phyloP scores from a whole-genome alignment of 2,113 vertebrate species.

The Pollimyrus isidori region DNA sequence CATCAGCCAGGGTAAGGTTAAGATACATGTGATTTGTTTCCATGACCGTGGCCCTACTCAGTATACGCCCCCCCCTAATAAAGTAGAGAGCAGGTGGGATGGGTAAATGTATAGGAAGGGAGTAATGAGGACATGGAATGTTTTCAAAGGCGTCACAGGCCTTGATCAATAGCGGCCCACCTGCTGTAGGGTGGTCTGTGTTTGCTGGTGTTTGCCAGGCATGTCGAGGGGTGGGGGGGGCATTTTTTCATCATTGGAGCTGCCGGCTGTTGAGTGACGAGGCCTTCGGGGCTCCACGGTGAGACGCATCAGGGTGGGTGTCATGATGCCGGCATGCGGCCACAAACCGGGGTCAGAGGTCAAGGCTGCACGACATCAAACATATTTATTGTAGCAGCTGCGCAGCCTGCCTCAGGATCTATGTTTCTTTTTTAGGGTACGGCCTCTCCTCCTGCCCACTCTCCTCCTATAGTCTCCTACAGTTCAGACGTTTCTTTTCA shows the following conservation, averaged over 20 bases:
- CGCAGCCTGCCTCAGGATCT: constrained; percentile 18
- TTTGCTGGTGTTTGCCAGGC: background rate
- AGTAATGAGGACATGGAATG: background rate
- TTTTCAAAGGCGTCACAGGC: background rate
- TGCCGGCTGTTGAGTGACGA: background rate
- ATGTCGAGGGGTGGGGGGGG: background rate
- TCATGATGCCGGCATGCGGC: constrained; percentile 14
- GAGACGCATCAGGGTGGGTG: background rate
- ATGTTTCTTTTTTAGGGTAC: background rate
- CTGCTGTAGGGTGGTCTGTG: background rate
- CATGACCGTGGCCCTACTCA: constrained; percentile 30
- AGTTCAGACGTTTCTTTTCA: background rate
- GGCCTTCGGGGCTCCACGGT: background rate
- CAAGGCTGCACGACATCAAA: constrained; percentile 24
- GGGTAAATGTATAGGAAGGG: background rate
- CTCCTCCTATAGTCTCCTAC: background rate
- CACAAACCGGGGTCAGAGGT: constrained; percentile 26
- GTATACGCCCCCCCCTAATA: background rate
- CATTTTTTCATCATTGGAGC: background rate
- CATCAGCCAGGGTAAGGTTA: constrained; percentile 34
- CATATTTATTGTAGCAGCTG: constrained; percentile 25
- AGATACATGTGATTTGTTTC: constrained; percentile 36
- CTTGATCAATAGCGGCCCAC: background rate
- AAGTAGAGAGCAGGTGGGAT: background rate
- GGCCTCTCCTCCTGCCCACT: background rate